A percentile compares a stretch with the other conserved stretches of the same genome.
These are phyloP conservation scores for Plecotus auritus DNA, from an alignment of 2,113 vertebrate genomes.

Conservation along the genomic window DNA sequence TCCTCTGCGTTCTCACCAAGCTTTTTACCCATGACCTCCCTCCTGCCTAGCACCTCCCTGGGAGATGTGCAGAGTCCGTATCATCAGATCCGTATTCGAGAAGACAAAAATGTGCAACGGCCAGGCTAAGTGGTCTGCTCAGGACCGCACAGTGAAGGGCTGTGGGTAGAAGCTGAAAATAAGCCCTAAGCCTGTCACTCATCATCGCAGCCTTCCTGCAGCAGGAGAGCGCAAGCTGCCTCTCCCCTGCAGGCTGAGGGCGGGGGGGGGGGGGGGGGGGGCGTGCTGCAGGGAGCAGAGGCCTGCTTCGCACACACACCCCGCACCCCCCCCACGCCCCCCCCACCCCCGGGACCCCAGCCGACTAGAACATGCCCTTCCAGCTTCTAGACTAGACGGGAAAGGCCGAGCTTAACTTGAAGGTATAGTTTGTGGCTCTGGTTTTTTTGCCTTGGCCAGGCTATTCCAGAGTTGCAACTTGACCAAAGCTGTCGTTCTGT, in stretches of 20 bases:
- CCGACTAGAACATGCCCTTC: not conserved
- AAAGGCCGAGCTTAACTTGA: conserved; percentile 57
- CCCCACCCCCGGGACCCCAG: not conserved
- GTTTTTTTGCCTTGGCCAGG: conserved; percentile 15
- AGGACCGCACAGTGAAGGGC: not conserved
- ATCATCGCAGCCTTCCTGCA: not conserved
- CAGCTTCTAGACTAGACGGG: conserved; percentile 27
- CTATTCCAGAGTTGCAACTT: not conserved
- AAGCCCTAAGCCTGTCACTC: not conserved
- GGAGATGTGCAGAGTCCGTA: not conserved
- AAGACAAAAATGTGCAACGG: not conserved
- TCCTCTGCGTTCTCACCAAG: not conserved
- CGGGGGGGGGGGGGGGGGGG: accelerated
- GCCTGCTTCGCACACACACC: not conserved
- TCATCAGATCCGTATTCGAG: not conserved
- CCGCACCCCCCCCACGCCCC: too few relatives aligned
- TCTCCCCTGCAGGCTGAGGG: conserved; percentile 7
- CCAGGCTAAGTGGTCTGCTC: not conserved
- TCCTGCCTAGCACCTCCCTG: not conserved
- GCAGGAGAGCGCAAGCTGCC: not conserved
- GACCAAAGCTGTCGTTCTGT: not conserved
- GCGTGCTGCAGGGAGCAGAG: not conserved
- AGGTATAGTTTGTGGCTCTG: conserved; percentile 46
- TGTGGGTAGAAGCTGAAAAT: conserved; percentile 6
- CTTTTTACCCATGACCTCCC: not conserved